A percentile compares a stretch with the other conserved stretches of the same genome.
phyloP scores from a whole-genome alignment of 2,888 invertebrate genomes.

The Psylliodes chrysocephalus region DNA sequence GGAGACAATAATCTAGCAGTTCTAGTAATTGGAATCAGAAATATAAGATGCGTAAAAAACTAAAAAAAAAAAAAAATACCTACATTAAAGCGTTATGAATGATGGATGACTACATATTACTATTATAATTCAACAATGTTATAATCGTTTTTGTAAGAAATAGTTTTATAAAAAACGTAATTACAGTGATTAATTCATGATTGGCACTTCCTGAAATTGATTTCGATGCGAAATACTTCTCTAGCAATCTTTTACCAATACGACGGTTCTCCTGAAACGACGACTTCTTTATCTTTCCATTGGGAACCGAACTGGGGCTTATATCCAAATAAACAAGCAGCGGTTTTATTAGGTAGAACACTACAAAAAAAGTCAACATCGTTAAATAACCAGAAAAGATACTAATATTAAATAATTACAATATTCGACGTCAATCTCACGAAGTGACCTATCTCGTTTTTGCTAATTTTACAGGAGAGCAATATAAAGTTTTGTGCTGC shows the following conservation, averaged over 20 bases:
- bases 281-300: neutral
- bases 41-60: slow-evolving; percentile 26
- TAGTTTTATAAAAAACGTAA: neutral
- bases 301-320: slow-evolving; percentile 28
- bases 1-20: slow-evolving; percentile 4
- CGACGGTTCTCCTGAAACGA: slow-evolving; percentile 3
- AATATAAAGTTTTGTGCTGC: too few relatives aligned
- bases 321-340: slow-evolving; percentile 12
- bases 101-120: too few relatives aligned
- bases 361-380: slow-evolving; percentile 24
- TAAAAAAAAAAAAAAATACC: too few relatives aligned
- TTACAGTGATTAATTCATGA: slow-evolving; percentile 20
- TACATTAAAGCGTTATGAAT: too few relatives aligned
- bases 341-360: neutral
- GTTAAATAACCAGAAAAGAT: too few relatives aligned
- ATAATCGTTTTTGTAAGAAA: too few relatives aligned
- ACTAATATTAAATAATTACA: too few relatives aligned
- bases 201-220: neutral
- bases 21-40: slow-evolving; percentile 12
- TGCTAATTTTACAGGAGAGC: too few relatives aligned
- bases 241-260: slow-evolving; percentile 6
- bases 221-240: slow-evolving; percentile 19
- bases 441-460: too few relatives aligned
- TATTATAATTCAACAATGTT: too few relatives aligned
- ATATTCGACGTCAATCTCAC: too few relatives aligned